Evolutionary conservation across 1,140 invertebrate genomes (phyloP).

Genomic region (Pararge aegeria): DNA sequence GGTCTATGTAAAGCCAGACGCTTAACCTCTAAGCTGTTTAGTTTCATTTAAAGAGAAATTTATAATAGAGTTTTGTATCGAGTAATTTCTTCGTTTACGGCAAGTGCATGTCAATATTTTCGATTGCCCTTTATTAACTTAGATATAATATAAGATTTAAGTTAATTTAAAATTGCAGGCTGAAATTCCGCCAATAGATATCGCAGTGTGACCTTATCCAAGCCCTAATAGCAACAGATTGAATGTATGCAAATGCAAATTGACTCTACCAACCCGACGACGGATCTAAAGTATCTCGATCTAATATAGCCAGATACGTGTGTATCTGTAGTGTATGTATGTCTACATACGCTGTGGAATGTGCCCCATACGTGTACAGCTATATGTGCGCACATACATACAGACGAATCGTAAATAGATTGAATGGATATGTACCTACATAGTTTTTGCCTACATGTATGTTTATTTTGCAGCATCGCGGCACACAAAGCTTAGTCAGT

Average conservation of each 20-base stretch:
- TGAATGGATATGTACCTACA: slow-evolving; percentile 71
- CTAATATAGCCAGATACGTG: slow-evolving; percentile 37
- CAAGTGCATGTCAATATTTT: no score
- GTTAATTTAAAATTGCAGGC: no score
- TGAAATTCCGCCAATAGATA: neutral
- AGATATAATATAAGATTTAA: no score
- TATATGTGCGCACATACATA: slow-evolving; percentile 52
- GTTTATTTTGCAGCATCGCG: slow-evolving; percentile 55
- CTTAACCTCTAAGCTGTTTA: no score
- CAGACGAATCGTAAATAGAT: slow-evolving; percentile 74
- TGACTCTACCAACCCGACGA: slow-evolving; percentile 37
- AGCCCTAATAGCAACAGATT: slow-evolving; percentile 26
- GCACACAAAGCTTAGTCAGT: slow-evolving; percentile 50
- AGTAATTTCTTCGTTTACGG: no score
- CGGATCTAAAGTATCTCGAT: slow-evolving; percentile 35
- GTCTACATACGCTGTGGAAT: slow-evolving; percentile 69
- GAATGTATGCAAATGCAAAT: slow-evolving; percentile 41
- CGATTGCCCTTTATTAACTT: no score
- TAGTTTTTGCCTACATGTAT: slow-evolving; percentile 65
- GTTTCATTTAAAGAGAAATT: no score
- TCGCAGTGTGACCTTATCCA: slow-evolving; percentile 17
- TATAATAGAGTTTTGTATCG: no score
- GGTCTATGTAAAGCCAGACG: no score
- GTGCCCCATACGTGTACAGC: slow-evolving; percentile 52
- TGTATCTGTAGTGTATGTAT: slow-evolving; percentile 61